Percentiles rank a stretch among this genome's conserved stretches.
Evolutionary conservation across 2,113 vertebrate species (phyloP).

Genomic region (Raja brachyura): DNA sequence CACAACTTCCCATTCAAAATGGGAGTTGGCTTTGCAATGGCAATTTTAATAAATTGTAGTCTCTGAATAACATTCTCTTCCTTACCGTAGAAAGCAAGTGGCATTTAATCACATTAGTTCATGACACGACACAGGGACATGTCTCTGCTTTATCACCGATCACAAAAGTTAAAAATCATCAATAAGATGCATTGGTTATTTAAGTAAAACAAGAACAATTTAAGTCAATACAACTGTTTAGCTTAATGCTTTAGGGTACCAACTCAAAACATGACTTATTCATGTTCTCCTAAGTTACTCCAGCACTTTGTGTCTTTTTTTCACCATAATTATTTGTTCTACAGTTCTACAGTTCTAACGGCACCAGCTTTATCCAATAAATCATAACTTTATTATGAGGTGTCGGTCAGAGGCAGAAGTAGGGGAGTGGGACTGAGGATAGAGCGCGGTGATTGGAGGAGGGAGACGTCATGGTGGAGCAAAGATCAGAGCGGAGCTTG

Average conservation of each 20-base stretch:
- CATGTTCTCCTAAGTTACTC: too few species aligned
- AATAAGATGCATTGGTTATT: background rate
- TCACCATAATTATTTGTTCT: background rate
- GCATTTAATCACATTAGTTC: background rate
- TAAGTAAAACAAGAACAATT: background rate
- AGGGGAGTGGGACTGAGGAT: too few species aligned
- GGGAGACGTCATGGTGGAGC: too few species aligned
- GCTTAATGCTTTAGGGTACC: background rate
- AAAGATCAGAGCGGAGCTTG: too few species aligned
- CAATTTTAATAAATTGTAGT: background rate
- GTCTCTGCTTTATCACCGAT: background rate
- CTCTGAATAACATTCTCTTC: background rate
- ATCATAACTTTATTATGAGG: background rate
- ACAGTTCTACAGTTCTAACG: background rate
- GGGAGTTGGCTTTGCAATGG: background rate
- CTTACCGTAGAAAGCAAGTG: background rate
- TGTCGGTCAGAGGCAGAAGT: too few species aligned
- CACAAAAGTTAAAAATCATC: background rate
- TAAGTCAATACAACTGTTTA: background rate
- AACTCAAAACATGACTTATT: too few species aligned
- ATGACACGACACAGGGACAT: background rate
- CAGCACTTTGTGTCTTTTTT: too few species aligned
- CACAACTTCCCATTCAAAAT: background rate
- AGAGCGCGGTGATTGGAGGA: too few species aligned
- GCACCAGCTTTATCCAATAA: background rate